These are phyloP conservation scores for Neoarius graeffei DNA, from an alignment of 2,113 vertebrate genomes.

Conservation along the genomic window DNA sequence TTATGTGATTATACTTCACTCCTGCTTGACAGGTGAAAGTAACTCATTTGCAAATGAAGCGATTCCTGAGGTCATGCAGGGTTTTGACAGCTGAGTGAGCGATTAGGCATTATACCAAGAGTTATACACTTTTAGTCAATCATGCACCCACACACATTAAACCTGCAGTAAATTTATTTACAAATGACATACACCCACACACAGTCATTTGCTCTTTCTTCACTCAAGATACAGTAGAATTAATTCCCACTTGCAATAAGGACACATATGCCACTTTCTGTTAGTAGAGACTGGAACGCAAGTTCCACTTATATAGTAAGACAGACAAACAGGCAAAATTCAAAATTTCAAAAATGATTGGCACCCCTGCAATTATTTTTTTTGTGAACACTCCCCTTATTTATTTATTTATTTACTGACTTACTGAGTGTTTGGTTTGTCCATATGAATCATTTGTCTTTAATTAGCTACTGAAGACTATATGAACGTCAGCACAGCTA, in stretches of 20 bases:
- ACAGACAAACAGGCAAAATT: background rate
- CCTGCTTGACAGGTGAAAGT: constrained; percentile 19
- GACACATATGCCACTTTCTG: background rate
- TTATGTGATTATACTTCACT: constrained; percentile 16
- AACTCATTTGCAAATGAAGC: constrained; percentile 31
- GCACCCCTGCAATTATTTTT: background rate
- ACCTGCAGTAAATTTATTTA: constrained; percentile 28
- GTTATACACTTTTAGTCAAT: constrained; percentile 27
- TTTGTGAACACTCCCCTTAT: background rate
- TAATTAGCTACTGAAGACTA: too few relatives aligned
- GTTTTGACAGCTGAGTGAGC: constrained; percentile 23
- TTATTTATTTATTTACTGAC: background rate
- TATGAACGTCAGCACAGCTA: background rate
- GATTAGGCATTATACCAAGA: constrained; percentile 22
- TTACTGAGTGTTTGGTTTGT: background rate
- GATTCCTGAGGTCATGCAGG: constrained; percentile 16
- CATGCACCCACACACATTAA: constrained; percentile 16
- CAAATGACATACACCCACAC: constrained; percentile 19
- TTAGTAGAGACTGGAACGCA: background rate
- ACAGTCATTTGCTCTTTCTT: background rate
- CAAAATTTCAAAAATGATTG: background rate
- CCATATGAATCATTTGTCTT: background rate
- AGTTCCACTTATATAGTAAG: background rate
- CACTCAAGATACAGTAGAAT: background rate
- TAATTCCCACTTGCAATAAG: constrained; percentile 1